Base-by-base conservation (phyloP, 2,797 vertebrate species). In the Orientallactaga sibirica region DNA sequence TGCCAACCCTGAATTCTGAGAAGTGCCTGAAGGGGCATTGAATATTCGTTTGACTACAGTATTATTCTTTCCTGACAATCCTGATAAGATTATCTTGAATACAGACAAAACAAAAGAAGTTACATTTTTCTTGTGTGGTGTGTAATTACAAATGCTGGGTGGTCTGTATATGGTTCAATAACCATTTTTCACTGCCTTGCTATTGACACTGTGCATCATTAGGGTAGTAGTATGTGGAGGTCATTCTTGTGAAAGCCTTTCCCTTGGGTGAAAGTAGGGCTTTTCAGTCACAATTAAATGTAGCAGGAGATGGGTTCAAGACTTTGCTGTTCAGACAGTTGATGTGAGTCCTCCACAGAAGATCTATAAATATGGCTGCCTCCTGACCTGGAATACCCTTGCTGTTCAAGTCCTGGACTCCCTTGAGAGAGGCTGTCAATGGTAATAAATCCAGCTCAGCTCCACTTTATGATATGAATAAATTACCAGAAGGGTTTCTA, bases 21-120 rank as follows among this genome's bases (percentile, higher is more conserved):
- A 97, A 98, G 96, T 95, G 97, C 67, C 97, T 95, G 96, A 98
- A 98, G 97, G 97, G 97, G 87, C 92, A 97, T 93, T 97, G 97
- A 98, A 97, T 97, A 98, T 96, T 97, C 92, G 96, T 97, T 98
- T 96, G 97, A 97, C 71, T 90, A 95, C 74, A 67, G 88, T 96
- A 95, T 98, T 98, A 97, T 97, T 97, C 97, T 98, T 95, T 97
- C 81, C 73, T 95, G 97, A 97, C 97, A 97, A 96, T 95, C 98
- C 97, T 96, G 94, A 97, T 97, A 97, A 97, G 96, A 95, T 98
- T 98, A 98, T 97, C 52, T 97, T 89, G 81, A 95, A 93, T 85
- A 68, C 5, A 92, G 92, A 75, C 97, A 92, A 96, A 95, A 96
- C 76, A 95, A 96, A 96, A 96, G 64, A 94, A 91, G 25, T 74